Evolutionary conservation across 2,797 vertebrate genomes (phyloP).

Genomic region (Megalops cyprinoides): DNA sequence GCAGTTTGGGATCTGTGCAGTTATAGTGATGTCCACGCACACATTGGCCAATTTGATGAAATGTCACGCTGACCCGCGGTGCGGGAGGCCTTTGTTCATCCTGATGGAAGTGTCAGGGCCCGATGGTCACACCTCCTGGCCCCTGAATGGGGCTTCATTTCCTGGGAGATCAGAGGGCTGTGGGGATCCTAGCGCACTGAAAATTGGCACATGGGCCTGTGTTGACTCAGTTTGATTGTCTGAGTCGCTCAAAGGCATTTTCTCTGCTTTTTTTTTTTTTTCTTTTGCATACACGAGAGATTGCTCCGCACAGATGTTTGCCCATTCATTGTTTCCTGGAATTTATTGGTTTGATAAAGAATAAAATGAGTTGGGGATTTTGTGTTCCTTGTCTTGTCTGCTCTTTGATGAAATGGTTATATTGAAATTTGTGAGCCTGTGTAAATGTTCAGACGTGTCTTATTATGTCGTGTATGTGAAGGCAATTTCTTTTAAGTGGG

Average conservation of each 20-base stretch:
- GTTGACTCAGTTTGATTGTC: conserved; percentile 2
- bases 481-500: not conserved
- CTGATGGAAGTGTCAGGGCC: conserved; percentile 7
- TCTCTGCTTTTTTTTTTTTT: conserved; percentile 33
- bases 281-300: conserved; percentile 43
- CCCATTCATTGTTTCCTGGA: conserved; percentile 54
- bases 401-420: conserved; percentile 46
- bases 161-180: conserved; percentile 43
- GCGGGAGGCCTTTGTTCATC: not conserved
- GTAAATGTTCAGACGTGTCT: conserved; percentile 55
- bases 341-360: conserved; percentile 65
- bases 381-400: conserved; percentile 51
- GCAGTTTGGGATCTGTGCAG: not conserved
- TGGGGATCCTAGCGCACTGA: conserved; percentile 24
- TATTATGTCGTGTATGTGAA: not conserved
- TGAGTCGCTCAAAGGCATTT: not conserved
- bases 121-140: not conserved
- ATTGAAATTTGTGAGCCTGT: conserved; percentile 49
- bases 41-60: not conserved
- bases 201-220: conserved; percentile 31
- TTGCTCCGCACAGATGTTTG: conserved; percentile 59
- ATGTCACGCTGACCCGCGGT: not conserved
- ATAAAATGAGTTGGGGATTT: conserved; percentile 59
- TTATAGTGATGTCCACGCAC: not conserved
- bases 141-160: conserved; percentile 8